Percentiles rank a stretch among this genome's conserved stretches.
Conservation (phyloP, 2,113 vertebrate species). For the Zapornia atra region DNA sequence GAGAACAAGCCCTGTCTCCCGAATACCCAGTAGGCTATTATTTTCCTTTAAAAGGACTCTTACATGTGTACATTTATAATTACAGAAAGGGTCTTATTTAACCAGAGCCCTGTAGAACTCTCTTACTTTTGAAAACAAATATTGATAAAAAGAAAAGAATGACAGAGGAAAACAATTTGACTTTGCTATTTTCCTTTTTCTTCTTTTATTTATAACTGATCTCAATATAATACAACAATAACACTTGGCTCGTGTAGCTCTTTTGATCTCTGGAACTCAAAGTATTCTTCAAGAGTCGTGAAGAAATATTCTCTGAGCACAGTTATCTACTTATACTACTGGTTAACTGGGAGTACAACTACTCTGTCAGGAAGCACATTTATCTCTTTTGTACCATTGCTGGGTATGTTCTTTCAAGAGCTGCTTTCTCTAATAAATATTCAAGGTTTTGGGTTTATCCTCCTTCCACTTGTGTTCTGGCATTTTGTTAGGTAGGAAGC, state of each 20-base stretch:
- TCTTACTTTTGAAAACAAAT: slow-evolving; percentile 53
- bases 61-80: slow-evolving; percentile 65
- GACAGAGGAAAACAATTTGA: slow-evolving; percentile 41
- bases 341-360: neutral
- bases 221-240: slow-evolving; percentile 16
- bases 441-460: neutral
- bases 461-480: neutral
- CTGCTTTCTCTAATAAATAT: neutral
- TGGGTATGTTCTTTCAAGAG: neutral
- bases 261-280: slow-evolving; percentile 47
- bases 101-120: slow-evolving; percentile 54
- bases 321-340: neutral
- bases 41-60: slow-evolving; percentile 72
- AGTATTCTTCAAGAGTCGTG: neutral
- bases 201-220: slow-evolving; percentile 25
- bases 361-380: neutral
- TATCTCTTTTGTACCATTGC: neutral
- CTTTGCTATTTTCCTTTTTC: neutral
- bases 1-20: slow-evolving; percentile 60
- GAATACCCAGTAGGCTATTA: slow-evolving; percentile 53
- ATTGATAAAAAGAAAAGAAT: slow-evolving; percentile 55
- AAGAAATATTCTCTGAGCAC: slow-evolving; percentile 10
- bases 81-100: slow-evolving; percentile 66
- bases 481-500: neutral
- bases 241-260: neutral